Evolutionary conservation across 2,797 vertebrate species (phyloP).

Genomic region (Pterois miles): DNA sequence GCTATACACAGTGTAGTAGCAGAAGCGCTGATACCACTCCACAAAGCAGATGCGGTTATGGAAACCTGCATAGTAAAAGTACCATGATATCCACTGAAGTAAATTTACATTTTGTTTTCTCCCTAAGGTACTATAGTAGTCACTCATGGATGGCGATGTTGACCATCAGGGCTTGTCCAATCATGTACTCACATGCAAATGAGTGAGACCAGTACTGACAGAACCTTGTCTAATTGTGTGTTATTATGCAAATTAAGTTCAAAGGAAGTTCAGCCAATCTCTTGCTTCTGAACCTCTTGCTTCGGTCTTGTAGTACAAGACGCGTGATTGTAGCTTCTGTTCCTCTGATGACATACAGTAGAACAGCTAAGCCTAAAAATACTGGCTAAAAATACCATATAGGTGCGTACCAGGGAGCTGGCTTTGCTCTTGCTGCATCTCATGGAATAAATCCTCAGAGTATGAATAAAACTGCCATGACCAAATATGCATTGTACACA

Average conservation of each 20-base stretch:
- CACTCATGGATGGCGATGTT: background rate
- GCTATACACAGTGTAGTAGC: background rate
- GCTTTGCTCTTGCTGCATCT: slow-evolving; percentile 7
- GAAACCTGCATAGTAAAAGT: background rate
- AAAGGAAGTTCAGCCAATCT: slow-evolving; percentile 47
- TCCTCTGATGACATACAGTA: background rate
- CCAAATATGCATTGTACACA: slow-evolving; percentile 1
- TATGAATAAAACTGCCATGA: background rate
- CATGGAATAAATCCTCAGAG: slow-evolving; percentile 26
- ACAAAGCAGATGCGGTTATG: background rate
- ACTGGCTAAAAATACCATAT: background rate
- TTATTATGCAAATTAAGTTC: slow-evolving; percentile 55
- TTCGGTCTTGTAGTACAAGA: background rate
- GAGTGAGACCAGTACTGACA: slow-evolving; percentile 5
- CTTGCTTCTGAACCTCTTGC: background rate
- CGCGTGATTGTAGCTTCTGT: background rate
- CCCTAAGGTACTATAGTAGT: background rate
- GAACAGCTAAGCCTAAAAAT: background rate
- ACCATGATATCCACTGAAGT: background rate
- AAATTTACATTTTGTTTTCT: background rate
- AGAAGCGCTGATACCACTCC: background rate
- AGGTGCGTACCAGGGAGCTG: background rate
- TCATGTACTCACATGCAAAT: slow-evolving; percentile 35
- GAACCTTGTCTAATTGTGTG: slow-evolving; percentile 43
- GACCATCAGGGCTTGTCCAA: background rate